Conservation (phyloP, 2,113 vertebrate species). For the Phaethornis superciliosus region DNA sequence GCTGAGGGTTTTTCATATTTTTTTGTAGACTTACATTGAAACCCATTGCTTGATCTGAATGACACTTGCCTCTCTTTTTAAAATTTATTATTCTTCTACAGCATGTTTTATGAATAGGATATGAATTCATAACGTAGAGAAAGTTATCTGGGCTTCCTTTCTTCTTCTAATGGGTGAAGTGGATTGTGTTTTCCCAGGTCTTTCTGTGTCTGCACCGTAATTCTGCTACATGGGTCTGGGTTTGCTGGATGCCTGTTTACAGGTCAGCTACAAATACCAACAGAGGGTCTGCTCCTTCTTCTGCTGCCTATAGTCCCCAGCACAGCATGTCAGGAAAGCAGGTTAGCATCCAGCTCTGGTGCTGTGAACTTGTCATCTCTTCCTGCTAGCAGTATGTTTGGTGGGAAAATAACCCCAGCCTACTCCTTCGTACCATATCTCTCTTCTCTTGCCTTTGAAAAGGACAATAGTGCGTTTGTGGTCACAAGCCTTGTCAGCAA, state of each 20-base stretch:
- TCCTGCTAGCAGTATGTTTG: neutral
- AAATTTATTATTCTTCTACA: neutral
- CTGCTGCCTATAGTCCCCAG: neutral
- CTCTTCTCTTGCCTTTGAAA: neutral
- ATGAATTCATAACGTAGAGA: neutral
- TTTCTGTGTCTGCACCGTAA: neutral
- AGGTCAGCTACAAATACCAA: neutral
- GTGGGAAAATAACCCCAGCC: neutral
- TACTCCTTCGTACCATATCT: neutral
- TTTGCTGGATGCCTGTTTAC: neutral
- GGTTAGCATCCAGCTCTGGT: neutral
- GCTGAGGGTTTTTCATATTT: neutral
- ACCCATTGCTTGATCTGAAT: neutral
- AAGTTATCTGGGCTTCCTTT: neutral
- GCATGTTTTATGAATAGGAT: neutral
- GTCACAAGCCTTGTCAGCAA: conserved; percentile 47
- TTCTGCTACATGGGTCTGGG: neutral
- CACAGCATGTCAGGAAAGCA: neutral
- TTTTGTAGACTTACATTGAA: neutral
- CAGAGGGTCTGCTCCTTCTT: neutral
- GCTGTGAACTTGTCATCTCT: neutral
- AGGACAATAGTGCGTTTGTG: neutral
- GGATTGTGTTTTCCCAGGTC: neutral
- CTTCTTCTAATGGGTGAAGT: neutral
- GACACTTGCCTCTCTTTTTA: neutral